A percentile compares a stretch with the other conserved stretches of the same genome.
Conservation (phyloP, 2,797 vertebrate genomes). For the Danio tinwini region DNA sequence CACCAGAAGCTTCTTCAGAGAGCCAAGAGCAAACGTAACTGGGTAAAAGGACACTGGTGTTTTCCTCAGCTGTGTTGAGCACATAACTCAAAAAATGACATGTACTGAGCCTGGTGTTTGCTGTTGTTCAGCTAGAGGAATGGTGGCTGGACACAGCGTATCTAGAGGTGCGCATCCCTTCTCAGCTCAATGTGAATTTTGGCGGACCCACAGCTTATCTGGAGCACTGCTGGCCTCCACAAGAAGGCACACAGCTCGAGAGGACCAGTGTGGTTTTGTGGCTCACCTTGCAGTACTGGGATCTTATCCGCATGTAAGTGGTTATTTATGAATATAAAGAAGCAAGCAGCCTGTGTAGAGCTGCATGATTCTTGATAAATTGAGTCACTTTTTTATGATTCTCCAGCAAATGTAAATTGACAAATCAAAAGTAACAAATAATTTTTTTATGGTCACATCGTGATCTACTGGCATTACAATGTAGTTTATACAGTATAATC, state of each 20-base stretch:
- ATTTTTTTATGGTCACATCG: too few species aligned
- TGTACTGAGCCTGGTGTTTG: neutral
- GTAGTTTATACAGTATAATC: too few species aligned
- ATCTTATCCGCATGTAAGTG: conserved; percentile 87
- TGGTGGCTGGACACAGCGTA: conserved; percentile 95
- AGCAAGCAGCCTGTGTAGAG: neutral
- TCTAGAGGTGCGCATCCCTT: conserved; percentile 87
- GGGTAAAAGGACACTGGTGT: conserved; percentile 76
- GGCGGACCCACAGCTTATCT: conserved; percentile 83
- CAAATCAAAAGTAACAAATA: too few species aligned
- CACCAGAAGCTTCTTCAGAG: conserved; percentile 90
- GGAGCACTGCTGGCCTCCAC: conserved; percentile 91
- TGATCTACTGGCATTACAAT: too few species aligned
- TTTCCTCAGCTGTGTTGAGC: neutral
- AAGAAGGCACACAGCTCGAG: conserved; percentile 85
- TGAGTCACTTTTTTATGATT: too few species aligned
- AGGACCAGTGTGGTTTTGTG: conserved; percentile 85
- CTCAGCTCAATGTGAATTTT: conserved; percentile 91
- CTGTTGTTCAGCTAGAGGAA: conserved; percentile 85
- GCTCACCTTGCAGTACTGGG: conserved; percentile 90
- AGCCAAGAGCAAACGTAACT: conserved; percentile 87
- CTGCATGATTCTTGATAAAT: too few species aligned
- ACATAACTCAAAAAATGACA: neutral
- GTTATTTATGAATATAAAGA: neutral
- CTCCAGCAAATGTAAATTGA: too few species aligned